phyloP scores from a whole-genome alignment of 2,888 invertebrate species.

The Andrena flavipes region DNA sequence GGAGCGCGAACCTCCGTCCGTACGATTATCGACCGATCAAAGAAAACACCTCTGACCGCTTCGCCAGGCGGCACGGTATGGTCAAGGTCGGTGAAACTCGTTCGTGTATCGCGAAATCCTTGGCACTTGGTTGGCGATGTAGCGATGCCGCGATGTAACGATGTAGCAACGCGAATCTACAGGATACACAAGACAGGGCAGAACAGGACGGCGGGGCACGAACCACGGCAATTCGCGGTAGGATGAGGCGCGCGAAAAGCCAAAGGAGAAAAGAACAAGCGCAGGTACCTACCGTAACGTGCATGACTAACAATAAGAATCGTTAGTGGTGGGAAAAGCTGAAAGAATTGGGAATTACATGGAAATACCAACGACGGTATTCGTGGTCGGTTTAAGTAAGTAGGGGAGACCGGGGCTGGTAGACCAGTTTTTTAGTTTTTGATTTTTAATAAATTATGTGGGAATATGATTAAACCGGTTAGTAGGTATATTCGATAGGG shows the following conservation, averaged over 20 bases:
- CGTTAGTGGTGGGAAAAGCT: conserved; percentile 64
- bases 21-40: conserved; percentile 21
- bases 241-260: conserved; percentile 55
- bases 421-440: too few relatives aligned
- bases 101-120: conserved; percentile 55
- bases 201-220: background rate
- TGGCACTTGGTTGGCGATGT: conserved; percentile 1
- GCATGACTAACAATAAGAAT: conserved; percentile 74
- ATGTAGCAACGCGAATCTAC: background rate
- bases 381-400: conserved; percentile 16
- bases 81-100: conserved; percentile 64
- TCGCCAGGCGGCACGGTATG: conserved; percentile 34
- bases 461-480: too few relatives aligned
- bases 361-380: conserved; percentile 65
- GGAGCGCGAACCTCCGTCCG: background rate
- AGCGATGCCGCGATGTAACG: background rate
- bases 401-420: too few relatives aligned
- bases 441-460: too few relatives aligned
- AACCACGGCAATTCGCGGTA: conserved; percentile 43
- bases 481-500: too few relatives aligned
- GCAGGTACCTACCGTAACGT: conserved; percentile 29
- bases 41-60: conserved; percentile 20
- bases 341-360: conserved; percentile 71
- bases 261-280: conserved; percentile 41
- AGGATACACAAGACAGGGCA: background rate